Evolutionary conservation across 2,113 vertebrate genomes (phyloP), one percentile per base, ranked within the genome.

Genomic region (Atrichornis clamosus): DNA sequence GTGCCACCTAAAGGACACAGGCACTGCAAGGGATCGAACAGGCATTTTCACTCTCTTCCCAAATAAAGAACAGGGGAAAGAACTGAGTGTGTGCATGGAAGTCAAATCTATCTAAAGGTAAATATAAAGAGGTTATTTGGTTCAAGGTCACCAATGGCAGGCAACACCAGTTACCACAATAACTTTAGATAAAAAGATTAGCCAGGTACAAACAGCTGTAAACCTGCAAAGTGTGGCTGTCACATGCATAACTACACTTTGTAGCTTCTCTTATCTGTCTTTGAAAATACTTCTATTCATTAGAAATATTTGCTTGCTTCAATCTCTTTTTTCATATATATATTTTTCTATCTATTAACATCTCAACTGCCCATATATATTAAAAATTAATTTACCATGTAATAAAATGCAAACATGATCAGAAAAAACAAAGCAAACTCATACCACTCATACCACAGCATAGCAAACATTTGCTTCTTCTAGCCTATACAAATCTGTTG

Each of bases 401-500:
- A 74, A 85, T 72, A 91, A 90, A 90, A 93, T 14, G 23, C 28
- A 93, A 92, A 87, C 32, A 60, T 7, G 5, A 55, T 63, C 12
- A 50, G 49, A 13, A 35, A 35, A 58, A 41, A 89, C 74, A 75
- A 46, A 11, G 4, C 26, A 64, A 83, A 39, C 13, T 75, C 27
- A 68, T 12, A 78, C 9, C 56, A 39, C 13, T 75, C 27, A 68
- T 12, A 78, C 9, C 56, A 55, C 35, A 89, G 41, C 30, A 74
- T 2, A 78, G 26, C 23, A 91, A 15, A 67, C 11, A 69, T 82
- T 77, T 5, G 4, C 68, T 91, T 89, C 58, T 63, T 87, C 56
- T 84, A 19, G 35, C 70, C 74, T 72, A 50, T 7, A 83, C n/a
- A 92, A 84, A 79, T 92, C 47, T 84, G 64, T 63, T 93, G 58